Base-by-base conservation (phyloP, 2,797 vertebrate species). In the Cyprinella venusta region DNA sequence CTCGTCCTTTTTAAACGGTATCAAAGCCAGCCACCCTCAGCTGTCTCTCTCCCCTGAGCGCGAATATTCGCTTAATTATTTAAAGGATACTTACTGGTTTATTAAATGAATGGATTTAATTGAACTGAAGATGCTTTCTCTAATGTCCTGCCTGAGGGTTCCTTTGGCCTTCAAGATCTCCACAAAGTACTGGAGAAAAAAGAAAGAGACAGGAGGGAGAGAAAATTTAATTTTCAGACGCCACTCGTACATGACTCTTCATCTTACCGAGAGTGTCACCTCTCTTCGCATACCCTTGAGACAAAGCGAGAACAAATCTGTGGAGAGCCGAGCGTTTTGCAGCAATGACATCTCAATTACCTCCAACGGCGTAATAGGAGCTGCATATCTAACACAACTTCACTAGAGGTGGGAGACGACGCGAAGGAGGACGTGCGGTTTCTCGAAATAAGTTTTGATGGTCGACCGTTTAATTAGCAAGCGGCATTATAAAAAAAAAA, bases 101-200 rank as follows among this genome's bases (percentile, higher is more conserved):
- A 95, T 91, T 4, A 92, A 94, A 90, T 95, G 92, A 92, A 99
- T 96, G 88, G 92, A 92, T 93, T 97, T 96, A 93, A 97, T 94
- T 86, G 94, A 94, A 89, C 97, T 96, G 92, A 99, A 98, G 91
- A 99, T 93, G 81, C 89, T 92, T 86, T 96, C 95, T 90, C 92
- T 93, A 81, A 95, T 91, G 74, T 94, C 91, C 80, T 94, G 94
- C 89, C 90, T 94, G 89, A 98, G 91, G 0, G 94, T 98, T 85
- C 95, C 96, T 94, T 97, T 98, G 92, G 97, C 97, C 91, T 95
- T 96, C 91, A 98, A 91, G 91, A 98, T 97, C 81, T 94, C 95
- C 93, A 98, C 92, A 90, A 98, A 98, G 89, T 96, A 98, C 97
- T 98, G 89, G 67, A 72, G 72, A 86, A 86, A 48, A 30, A 88